Percentiles rank a stretch among this genome's conserved stretches.
Evolutionary conservation across 2,888 invertebrate species (phyloP).

Genomic region (Hipparchia semele): DNA sequence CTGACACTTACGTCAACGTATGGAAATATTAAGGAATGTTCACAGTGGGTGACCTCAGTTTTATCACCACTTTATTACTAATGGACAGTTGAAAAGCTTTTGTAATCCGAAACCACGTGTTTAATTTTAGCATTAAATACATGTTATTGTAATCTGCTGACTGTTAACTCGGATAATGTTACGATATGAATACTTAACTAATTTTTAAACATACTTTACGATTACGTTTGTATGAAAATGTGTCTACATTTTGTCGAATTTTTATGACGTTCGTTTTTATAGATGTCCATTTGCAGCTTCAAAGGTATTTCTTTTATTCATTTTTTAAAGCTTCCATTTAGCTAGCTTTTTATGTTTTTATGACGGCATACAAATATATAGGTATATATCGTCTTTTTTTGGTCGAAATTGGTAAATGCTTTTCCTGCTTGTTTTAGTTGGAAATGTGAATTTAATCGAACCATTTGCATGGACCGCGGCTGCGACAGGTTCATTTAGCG

Average conservation of each 20-base stretch:
- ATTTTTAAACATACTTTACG: not conserved
- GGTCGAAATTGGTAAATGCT: too few species aligned
- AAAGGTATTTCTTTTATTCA: too few species aligned
- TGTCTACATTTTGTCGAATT: not conserved
- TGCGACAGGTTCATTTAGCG: too few species aligned
- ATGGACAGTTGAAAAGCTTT: slow-evolving; percentile 20
- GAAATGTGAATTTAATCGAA: too few species aligned
- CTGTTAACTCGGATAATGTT: slow-evolving; percentile 1
- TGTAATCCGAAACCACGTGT: slow-evolving; percentile 19
- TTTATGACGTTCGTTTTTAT: not conserved
- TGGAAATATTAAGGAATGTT: slow-evolving; percentile 47
- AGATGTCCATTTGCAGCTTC: too few species aligned
- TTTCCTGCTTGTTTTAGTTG: too few species aligned
- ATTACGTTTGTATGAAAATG: not conserved
- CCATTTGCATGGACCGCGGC: too few species aligned
- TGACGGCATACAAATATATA: too few species aligned
- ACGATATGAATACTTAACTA: not conserved
- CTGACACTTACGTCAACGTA: slow-evolving; percentile 45
- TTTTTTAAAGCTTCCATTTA: too few species aligned
- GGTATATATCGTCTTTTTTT: too few species aligned
- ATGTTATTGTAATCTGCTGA: slow-evolving; percentile 1
- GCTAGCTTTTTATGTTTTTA: too few species aligned
- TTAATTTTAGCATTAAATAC: slow-evolving; percentile 20
- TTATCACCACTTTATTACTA: slow-evolving; percentile 39
- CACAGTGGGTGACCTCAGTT: slow-evolving; percentile 46